Evolutionary conservation across 2,113 vertebrate species (phyloP), one percentile per base, ranked within the genome.

Genomic region (Fregetta grallaria): DNA sequence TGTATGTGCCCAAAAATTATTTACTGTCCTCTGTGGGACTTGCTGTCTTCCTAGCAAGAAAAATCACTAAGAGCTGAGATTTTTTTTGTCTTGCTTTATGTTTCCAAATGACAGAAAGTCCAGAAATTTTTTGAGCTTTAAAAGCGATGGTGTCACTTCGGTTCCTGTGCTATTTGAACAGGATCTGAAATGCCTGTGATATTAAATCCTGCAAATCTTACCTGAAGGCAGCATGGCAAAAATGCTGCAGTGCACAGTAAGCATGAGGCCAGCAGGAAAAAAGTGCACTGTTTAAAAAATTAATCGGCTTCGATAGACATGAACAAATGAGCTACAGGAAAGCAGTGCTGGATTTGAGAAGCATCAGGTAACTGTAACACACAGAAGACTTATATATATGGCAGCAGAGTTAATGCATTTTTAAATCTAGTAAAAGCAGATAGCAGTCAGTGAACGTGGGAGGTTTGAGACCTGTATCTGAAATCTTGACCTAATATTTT

Each of bases 201-300:
- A 65, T 38, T 87, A 97, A 95, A 94, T 73, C 56, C 84, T 73
- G 76, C 65, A 91, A 78, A 89, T 66, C 86, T 79, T 85, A 94
- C 70, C 84, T 82, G 84, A 89, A 85, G 79, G 56, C 52, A 68
- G 70, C 40, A 75, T 42, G 34, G 50, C 29, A 85, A 84, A 94
- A 85, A 53, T 45, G 78, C 76, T 92, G 47, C 84, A 79, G 62
- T 25, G 26, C 50, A 17, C 15, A 58, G 16, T 32, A 74, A 78
- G 53, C 19, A 65, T 22, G 10, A 72, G 10, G 49, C 50, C 20
- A 87, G 73, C 11, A 78, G 27, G 5, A 13, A 32, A 52, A 38
- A 72, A 36, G 6, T 34, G 32, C 34, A 13, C 53, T 42, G 7
- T 70, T 85, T 63, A 2, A 90, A 95, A 91, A 94, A 70, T 87